Conservation (phyloP, 2,888 invertebrate species). For the Latheticus oryzae region DNA sequence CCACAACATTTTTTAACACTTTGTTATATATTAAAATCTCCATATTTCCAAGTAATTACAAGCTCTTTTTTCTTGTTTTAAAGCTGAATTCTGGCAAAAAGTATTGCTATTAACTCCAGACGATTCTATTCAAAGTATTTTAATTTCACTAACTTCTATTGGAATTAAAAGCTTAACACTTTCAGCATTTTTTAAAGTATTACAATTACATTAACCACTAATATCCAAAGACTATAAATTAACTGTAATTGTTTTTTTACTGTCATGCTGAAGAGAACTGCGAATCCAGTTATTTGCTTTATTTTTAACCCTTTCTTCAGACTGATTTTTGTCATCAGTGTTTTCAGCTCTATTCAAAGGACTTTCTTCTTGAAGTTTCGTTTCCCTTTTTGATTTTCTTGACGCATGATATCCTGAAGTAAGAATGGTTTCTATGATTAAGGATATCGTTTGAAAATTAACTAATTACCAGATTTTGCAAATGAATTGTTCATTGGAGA, state of each 20-base stretch:
- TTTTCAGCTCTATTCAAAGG: conserved; percentile 10
- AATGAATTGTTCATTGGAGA: conserved; percentile 14
- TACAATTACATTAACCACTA: too few species aligned
- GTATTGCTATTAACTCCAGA: too few species aligned
- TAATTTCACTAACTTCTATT: too few species aligned
- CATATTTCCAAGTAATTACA: too few species aligned
- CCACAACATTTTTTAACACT: not conserved
- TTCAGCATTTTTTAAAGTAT: too few species aligned
- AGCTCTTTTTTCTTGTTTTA: conserved; percentile 5
- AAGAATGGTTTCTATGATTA: not conserved
- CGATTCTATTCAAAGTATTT: too few species aligned
- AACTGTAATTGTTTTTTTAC: conserved; percentile 25
- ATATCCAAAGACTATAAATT: conserved; percentile 23
- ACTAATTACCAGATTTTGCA: conserved; percentile 13
- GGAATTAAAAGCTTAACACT: too few species aligned
- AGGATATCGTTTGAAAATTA: conserved; percentile 1
- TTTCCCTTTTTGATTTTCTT: conserved; percentile 12
- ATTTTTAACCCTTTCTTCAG: conserved; percentile 5
- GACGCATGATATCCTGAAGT: conserved; percentile 7
- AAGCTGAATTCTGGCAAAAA: not conserved
- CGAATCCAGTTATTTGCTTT: conserved; percentile 17
- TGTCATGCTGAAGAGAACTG: conserved; percentile 19
- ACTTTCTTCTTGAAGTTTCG: not conserved
- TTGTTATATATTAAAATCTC: too few species aligned
- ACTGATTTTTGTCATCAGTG: not conserved